phyloP scores from a whole-genome alignment of 2,888 invertebrate species.

The Cordylochernes scorpioides region DNA sequence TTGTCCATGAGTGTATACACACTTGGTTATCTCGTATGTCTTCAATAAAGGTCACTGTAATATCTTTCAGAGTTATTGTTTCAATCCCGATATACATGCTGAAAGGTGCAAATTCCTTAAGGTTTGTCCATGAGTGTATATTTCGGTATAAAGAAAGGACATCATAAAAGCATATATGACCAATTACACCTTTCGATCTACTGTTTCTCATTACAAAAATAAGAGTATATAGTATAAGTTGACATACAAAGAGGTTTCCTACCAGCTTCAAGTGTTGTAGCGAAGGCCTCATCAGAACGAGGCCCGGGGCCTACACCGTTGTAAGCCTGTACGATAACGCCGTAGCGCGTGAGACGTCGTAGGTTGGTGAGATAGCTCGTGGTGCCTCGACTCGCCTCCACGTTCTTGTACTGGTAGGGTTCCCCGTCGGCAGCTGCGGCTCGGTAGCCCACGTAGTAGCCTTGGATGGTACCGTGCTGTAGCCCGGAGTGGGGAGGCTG shows the following conservation, averaged over 20 bases:
- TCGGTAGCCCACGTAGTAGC: constrained; percentile 23
- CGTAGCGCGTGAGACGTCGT: constrained; percentile 7
- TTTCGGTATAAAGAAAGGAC: no score
- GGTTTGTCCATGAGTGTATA: not conserved
- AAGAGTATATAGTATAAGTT: no score
- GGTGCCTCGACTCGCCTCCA: constrained; percentile 7
- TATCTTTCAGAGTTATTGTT: no score
- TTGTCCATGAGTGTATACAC: no score
- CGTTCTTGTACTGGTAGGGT: constrained; percentile 14
- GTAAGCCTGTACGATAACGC: constrained; percentile 10
- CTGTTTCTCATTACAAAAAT: no score
- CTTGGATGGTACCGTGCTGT: constrained; percentile 20
- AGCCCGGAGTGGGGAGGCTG: constrained; percentile 19
- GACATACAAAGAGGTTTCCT: no score
- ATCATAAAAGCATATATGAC: no score
- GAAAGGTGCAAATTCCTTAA: not conserved
- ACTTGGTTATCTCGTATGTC: no score
- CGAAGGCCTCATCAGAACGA: constrained; percentile 9
- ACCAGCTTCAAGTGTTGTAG: constrained; percentile 11
- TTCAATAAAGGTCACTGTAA: no score
- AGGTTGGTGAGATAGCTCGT: constrained; percentile 9
- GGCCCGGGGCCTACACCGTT: constrained; percentile 11
- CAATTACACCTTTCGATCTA: no score
- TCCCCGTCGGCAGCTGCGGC: constrained; percentile 7
- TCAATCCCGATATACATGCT: not conserved